Evolutionary conservation across 2,888 invertebrate species (phyloP), one percentile per base, ranked within the genome.

Genomic region (Agrochola lychnidis): DNA sequence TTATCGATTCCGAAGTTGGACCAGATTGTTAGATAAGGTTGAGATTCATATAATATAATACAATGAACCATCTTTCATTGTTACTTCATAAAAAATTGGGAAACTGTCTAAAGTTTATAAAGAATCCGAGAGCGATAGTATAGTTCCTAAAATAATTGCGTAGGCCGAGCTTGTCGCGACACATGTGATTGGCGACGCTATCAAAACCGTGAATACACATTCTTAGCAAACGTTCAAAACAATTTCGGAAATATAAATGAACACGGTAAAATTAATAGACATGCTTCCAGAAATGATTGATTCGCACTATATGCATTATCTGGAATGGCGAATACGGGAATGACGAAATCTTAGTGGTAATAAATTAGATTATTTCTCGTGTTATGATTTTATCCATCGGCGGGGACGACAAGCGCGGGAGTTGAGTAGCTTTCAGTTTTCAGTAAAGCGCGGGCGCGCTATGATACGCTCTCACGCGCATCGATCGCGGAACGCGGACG

Each of bases 351-450:
- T 78, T 76, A 59, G 63, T 56, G 25, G 70, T 61, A 82, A 82
- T 72, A 82, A 79, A 79, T 87, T 73, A 78, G 86, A 85, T 84
- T 76, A 72, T 86, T 87, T 89, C 88, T 78, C 57, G 73, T 87
- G 88, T 88, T 89, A 86, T 88, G 89, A 89, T 90, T 87, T 82
- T 82, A 90, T 91, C 84, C 79, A 85, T 88, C 89, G 87, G 88
- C 87, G 89, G 86, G 88, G 84, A 89, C 88, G 90, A 91, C 91
- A 91, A 87, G 91, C 87, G 87, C 87, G 87, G 77, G 88, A 87
- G 91, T 86, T 82, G 84, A 83, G 78, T 68, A 86, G 87, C 89
- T 92, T 94, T 93, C 91, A 94, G 95, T 92, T 91, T 91, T 90
- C 88, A 91, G 90, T 90, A 88, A 88, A 91, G 89, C 91, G 91